Conservation (phyloP, 2,888 invertebrate species). For the Chymomyza caudatula region DNA sequence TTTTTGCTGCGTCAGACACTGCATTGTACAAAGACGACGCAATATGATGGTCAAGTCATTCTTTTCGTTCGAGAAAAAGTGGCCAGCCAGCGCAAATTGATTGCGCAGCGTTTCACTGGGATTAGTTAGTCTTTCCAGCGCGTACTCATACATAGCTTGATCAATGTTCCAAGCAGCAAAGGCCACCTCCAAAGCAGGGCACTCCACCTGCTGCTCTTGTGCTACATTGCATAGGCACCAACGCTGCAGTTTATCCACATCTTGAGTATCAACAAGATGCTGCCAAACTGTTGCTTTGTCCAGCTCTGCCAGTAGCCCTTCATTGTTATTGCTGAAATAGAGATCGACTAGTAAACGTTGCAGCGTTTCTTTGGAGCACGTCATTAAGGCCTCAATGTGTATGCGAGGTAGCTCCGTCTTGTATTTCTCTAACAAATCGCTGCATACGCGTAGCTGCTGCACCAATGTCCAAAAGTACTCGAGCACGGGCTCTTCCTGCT, state of each 20-base stretch:
- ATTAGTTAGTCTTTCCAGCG: conserved; percentile 50
- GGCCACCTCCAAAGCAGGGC: conserved; percentile 46
- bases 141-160: conserved; percentile 73
- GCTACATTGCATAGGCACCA: conserved; percentile 60
- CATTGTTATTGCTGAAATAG: conserved; percentile 75
- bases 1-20: conserved; percentile 53
- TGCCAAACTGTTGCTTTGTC: conserved; percentile 74
- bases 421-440: conserved; percentile 36
- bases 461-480: conserved; percentile 73
- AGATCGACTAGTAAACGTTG: conserved; percentile 68
- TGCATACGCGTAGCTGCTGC: conserved; percentile 59
- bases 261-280: conserved; percentile 63
- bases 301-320: conserved; percentile 70
- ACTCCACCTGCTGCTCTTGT: background rate
- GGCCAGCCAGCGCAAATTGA: conserved; percentile 79
- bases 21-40: conserved; percentile 80
- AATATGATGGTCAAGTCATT: conserved; percentile 81
- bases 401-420: conserved; percentile 54
- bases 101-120: conserved; percentile 70
- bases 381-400: conserved; percentile 74
- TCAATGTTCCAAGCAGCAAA: conserved; percentile 72
- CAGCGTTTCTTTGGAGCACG: conserved; percentile 66
- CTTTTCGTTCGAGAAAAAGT: conserved; percentile 82
- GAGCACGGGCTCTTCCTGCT: conserved; percentile 59
- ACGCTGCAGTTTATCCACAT: conserved; percentile 55